Base-by-base conservation (phyloP, 2,113 vertebrate genomes). In the Nettapus auritus region DNA sequence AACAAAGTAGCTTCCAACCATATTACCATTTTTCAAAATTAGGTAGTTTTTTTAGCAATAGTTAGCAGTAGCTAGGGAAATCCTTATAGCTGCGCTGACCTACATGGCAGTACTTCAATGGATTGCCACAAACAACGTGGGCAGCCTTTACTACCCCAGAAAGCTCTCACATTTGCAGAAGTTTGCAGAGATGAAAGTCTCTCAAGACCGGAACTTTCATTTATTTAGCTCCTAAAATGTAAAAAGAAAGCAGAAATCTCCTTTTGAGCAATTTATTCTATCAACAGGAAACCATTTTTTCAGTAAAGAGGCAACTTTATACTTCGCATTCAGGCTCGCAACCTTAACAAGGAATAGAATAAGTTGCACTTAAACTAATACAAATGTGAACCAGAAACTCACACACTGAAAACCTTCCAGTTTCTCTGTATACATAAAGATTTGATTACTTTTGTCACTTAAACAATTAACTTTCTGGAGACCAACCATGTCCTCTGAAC, bases 221-320 rank as follows among this genome's bases (percentile, higher is more conserved):
- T 94, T 86, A 68, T 53, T 92, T 73, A 50, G 36, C 53, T 90
- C 38, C 40, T 84, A 93, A 40, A 86, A 76, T 5, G 9, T n/a
- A 90, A 96, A 62, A 96, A 88, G 59, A 88, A 96, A 94, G 79
- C 57, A 96, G 69, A 82, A 90, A 69, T 89, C 80, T 91, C 86
- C 77, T 77, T 70, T 83, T 64, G 28, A 94, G 46, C 77, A 96
- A 77, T 40, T 82, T 55, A 52, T 96, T 82, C 79, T 63, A 84
- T 74, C 66, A 88, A 66, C 34, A 88, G 50, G 23, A 90, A 95
- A 42, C 66, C 57, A 36, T 5, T 17, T 48, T 48, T 83, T 46
- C 66, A 78, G 36, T 57, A 44, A 77, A 50, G 75, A 71, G 48
- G 74, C 74, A 88, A 57, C 14, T 42, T 53, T 13, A 84, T 16